Percentiles rank a stretch among this genome's conserved stretches.
These are phyloP conservation scores for Tipula vernalis DNA, from an alignment of 2,888 invertebrate species.

Conservation along the genomic window DNA sequence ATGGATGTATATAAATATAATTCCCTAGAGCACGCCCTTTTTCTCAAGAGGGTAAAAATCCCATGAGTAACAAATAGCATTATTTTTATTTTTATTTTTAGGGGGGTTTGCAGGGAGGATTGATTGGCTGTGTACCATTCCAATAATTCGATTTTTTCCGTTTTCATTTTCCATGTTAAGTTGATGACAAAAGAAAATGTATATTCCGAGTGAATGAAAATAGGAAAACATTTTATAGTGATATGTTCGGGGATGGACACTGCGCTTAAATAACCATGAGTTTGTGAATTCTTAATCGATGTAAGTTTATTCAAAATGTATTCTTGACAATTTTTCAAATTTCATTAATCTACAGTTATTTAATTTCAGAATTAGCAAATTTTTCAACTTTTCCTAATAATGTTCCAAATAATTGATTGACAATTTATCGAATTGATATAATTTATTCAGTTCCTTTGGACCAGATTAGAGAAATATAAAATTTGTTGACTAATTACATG, in stretches of 20 bases:
- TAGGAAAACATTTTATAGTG: not conserved
- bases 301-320: no score
- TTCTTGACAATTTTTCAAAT: no score
- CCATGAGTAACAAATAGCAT: constrained; percentile 20
- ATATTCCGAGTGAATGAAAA: not conserved
- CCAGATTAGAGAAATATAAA: no score
- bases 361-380: no score
- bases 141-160: not conserved
- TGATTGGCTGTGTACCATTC: not conserved
- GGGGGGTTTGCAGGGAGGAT: not conserved
- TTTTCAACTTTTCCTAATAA: no score
- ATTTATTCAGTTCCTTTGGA: no score
- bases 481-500: no score
- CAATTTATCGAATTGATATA: no score
- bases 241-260: not conserved
- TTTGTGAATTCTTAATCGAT: no score
- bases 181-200: not conserved
- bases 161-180: not conserved
- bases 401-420: no score
- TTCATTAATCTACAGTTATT: no score
- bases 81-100: constrained; percentile 13
- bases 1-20: constrained; percentile 13
- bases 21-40: constrained; percentile 22
- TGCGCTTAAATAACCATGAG: no score
- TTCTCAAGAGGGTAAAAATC: constrained; percentile 24